These are phyloP conservation scores for Crambe crambe DNA, from an alignment of 37 sponge, comb jelly and placozoan species.

Conservation along the genomic window DNA sequence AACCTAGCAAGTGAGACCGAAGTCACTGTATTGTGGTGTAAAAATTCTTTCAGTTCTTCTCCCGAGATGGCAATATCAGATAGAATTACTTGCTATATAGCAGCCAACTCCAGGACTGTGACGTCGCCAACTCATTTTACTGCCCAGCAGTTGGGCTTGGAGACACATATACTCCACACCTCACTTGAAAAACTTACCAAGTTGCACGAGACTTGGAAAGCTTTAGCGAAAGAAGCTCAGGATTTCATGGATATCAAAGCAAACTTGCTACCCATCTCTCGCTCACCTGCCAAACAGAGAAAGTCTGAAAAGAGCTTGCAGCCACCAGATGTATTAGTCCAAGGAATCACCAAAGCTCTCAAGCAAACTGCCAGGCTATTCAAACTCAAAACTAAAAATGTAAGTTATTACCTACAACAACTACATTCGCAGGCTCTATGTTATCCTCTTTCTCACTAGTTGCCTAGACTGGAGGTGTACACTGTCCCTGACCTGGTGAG, in stretches of 20 bases:
- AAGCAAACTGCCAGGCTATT: neutral
- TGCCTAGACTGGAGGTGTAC: constrained; percentile 31
- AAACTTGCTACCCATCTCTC: constrained; percentile 27
- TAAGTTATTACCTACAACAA: neutral
- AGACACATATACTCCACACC: constrained; percentile 4
- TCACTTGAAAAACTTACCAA: neutral
- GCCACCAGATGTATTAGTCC: constrained; percentile 3
- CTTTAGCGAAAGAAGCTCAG: constrained; percentile 6
- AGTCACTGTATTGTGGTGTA: constrained; percentile 42
- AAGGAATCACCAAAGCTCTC: neutral
- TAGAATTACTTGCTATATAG: constrained; percentile 28
- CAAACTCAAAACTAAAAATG: neutral
- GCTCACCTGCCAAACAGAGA: constrained; percentile 38
- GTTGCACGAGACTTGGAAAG: constrained; percentile 24
- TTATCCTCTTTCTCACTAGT: neutral
- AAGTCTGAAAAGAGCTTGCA: constrained; percentile 1
- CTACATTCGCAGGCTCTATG: neutral
- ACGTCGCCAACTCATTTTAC: neutral
- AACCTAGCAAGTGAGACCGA: constrained; percentile 47
- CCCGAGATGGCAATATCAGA: neutral
- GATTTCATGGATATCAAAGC: constrained; percentile 1
- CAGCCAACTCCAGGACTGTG: constrained; percentile 18
- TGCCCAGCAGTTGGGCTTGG: constrained; percentile 4
- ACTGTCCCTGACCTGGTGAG: neutral
- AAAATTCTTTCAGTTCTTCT: constrained; percentile 10